Conservation (phyloP, 2,113 vertebrate genomes). For the Verasper variegatus region DNA sequence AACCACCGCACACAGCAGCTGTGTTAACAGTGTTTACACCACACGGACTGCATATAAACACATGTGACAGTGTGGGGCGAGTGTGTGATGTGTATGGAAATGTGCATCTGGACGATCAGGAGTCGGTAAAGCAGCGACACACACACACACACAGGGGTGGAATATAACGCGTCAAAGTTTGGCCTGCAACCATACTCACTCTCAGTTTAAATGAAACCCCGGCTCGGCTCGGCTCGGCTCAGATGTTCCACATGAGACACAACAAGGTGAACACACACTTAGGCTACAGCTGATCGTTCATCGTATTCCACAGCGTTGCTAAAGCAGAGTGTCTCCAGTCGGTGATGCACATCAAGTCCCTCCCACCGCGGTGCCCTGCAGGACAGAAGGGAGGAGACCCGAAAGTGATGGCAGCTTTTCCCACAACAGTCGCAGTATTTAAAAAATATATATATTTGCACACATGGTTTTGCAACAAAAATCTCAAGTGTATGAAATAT, state of each 20-base stretch:
- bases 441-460: no score
- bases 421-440: not conserved
- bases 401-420: not conserved
- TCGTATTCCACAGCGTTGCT: not conserved
- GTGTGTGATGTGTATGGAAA: not conserved
- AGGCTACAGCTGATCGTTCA: not conserved
- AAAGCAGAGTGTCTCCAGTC: not conserved
- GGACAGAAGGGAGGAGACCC: not conserved
- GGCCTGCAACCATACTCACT: slow-evolving; percentile 51
- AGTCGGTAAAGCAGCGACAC: not conserved
- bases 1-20: not conserved
- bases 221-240: slow-evolving; percentile 5
- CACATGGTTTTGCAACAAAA: no score
- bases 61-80: not conserved
- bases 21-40: not conserved
- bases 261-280: rapidly evolving
- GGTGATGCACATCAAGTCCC: slow-evolving; percentile 62
- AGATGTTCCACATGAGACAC: not conserved
- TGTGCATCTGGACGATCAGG: not conserved
- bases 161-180: not conserved
- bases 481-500: no score
- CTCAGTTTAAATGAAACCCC: not conserved
- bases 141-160: not conserved
- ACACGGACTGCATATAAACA: not conserved
- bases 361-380: slow-evolving; percentile 39